phyloP scores from a whole-genome alignment of 53 echinoderm and acorn worm species.

The Paracentrotus lividus region DNA sequence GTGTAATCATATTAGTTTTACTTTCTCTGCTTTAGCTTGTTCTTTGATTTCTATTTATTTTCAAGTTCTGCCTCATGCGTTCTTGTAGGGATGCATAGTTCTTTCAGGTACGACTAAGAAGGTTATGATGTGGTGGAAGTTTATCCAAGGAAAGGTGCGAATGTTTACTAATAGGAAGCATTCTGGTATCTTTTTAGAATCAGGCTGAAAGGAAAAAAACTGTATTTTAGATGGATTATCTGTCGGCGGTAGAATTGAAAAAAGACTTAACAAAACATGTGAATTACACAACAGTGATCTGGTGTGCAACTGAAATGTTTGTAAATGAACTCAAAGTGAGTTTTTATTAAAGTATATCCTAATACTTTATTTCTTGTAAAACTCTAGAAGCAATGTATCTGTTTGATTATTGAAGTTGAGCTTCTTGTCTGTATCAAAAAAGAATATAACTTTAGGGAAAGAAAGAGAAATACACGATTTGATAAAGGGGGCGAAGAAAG shows the following conservation, averaged over 20 bases:
- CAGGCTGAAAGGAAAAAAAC: background rate
- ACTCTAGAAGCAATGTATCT: too few relatives aligned
- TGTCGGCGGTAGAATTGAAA: background rate
- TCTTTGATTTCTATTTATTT: background rate
- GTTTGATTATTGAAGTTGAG: too few relatives aligned
- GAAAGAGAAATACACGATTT: too few relatives aligned
- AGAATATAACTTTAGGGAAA: too few relatives aligned
- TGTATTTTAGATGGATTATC: too few relatives aligned
- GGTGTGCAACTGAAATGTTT: background rate
- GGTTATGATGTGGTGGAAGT: background rate
- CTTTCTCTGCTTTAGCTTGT: background rate
- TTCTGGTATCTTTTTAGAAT: background rate
- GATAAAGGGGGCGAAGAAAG: too few relatives aligned
- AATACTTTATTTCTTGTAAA: too few relatives aligned
- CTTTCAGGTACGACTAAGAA: conserved; percentile 17
- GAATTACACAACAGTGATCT: background rate
- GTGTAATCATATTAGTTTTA: background rate
- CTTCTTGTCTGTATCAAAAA: too few relatives aligned
- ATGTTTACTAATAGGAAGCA: conserved; percentile 12
- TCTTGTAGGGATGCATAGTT: too few relatives aligned
- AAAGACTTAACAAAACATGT: background rate
- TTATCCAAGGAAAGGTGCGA: conserved; percentile 35
- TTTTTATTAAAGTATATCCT: too few relatives aligned
- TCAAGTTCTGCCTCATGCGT: too few relatives aligned
- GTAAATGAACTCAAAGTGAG: too few relatives aligned